phyloP scores from a whole-genome alignment of 2,888 invertebrate species.

The Nudaria mundana region DNA sequence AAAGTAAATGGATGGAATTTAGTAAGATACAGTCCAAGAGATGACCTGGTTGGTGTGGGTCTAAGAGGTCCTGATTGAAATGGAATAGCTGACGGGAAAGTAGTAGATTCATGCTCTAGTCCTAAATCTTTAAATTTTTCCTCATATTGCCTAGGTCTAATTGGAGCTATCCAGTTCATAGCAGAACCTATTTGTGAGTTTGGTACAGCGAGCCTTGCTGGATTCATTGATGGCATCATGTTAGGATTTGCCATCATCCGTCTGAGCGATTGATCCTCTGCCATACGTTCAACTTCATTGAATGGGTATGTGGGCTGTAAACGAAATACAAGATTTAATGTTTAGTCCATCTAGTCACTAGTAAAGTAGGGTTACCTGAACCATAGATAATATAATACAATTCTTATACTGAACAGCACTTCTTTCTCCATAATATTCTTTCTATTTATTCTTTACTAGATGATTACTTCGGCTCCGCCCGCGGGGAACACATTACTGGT shows the following conservation, averaged over 20 bases:
- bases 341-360: too few relatives aligned
- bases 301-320: constrained; percentile 6
- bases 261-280: constrained; percentile 9
- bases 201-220: constrained; percentile 25
- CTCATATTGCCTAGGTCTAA: background rate
- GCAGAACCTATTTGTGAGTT: background rate
- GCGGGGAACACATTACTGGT: too few relatives aligned
- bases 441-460: too few relatives aligned
- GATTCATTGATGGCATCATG: constrained; percentile 2
- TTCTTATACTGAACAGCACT: too few relatives aligned
- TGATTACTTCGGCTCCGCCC: too few relatives aligned
- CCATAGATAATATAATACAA: too few relatives aligned
- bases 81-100: constrained; percentile 23
- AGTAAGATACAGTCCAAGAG: background rate
- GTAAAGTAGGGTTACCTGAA: too few relatives aligned
- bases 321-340: too few relatives aligned
- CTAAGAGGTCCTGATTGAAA: constrained; percentile 2
- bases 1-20: background rate
- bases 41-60: background rate
- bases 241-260: constrained; percentile 18
- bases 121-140: background rate
- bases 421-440: too few relatives aligned
- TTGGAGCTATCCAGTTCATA: constrained; percentile 17
- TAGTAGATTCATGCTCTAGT: constrained; percentile 1
- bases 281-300: background rate